A percentile compares a stretch with the other conserved stretches of the same genome.
Evolutionary conservation across 2,113 vertebrate genomes (phyloP).

Genomic region (Harpagus bidentatus): DNA sequence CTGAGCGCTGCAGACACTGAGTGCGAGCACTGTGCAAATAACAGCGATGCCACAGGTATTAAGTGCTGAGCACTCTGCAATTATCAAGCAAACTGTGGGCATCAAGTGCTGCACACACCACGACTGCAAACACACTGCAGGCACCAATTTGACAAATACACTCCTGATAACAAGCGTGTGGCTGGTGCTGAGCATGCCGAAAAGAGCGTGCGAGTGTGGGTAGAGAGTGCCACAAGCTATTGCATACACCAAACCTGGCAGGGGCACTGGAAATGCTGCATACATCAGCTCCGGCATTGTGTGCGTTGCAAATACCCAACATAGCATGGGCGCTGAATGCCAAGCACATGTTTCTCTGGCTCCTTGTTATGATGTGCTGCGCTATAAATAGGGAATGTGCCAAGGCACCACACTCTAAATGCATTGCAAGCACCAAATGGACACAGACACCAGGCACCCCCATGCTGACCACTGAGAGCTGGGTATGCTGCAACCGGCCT

Average conservation of each 20-base stretch:
- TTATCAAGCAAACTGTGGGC: conserved; percentile 39
- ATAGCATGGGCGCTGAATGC: background rate
- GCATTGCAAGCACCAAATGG: background rate
- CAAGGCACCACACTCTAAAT: background rate
- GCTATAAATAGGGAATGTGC: background rate
- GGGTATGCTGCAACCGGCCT: background rate
- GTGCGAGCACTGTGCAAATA: background rate
- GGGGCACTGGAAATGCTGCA: background rate
- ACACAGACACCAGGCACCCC: background rate
- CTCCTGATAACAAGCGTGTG: background rate
- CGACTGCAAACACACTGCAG: conserved; percentile 16
- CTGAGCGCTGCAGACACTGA: background rate
- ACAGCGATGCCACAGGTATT: conserved; percentile 50
- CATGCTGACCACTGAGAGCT: fast-evolving
- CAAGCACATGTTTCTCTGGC: background rate
- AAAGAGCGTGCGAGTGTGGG: background rate
- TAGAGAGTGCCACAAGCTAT: background rate
- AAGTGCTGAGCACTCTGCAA: conserved; percentile 46
- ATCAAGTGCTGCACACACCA: background rate
- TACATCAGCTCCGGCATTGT: background rate
- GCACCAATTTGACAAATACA: conserved; percentile 43
- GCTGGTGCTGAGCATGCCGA: background rate
- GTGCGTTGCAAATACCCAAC: background rate
- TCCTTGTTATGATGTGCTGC: background rate
- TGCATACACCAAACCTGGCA: background rate